Conservation (phyloP, 2,113 vertebrate species). For the Chaenocephalus aceratus region DNA sequence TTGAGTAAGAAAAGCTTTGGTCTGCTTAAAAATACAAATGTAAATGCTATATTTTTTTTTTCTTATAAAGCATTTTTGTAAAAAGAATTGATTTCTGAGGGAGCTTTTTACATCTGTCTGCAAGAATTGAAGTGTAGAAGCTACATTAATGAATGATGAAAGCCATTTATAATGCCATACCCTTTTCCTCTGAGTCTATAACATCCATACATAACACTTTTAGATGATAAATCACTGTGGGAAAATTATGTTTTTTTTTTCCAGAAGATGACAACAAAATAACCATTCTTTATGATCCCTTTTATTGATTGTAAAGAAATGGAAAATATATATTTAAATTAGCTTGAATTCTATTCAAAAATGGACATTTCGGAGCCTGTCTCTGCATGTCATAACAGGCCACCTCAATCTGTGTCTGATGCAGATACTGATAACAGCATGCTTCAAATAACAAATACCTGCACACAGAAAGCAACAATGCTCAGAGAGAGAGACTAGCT, state of each 20-base stretch:
- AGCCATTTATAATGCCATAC: neutral
- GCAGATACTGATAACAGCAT: too few relatives aligned
- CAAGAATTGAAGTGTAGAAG: constrained; percentile 7
- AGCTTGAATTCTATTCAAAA: too few relatives aligned
- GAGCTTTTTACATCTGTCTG: neutral
- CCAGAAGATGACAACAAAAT: constrained; percentile 1
- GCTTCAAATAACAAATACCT: too few relatives aligned
- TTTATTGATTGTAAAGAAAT: neutral
- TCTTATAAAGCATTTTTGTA: neutral
- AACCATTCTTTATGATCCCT: neutral
- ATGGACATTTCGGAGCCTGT: too few relatives aligned
- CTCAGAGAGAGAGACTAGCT: too few relatives aligned
- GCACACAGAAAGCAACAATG: neutral
- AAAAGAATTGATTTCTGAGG: neutral
- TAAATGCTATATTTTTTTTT: neutral
- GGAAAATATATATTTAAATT: too few relatives aligned
- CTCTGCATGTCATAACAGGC: too few relatives aligned
- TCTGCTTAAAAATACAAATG: constrained; percentile 29
- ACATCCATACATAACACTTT: neutral
- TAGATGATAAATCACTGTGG: neutral
- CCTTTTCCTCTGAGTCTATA: neutral
- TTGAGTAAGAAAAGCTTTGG: constrained; percentile 61
- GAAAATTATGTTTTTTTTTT: neutral
- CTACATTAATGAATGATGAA: constrained; percentile 6
- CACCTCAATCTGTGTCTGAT: too few relatives aligned